A percentile compares a stretch with the other conserved stretches of the same genome.
Conservation (phyloP, 2,888 invertebrate species). For the Drosophila algonquin region DNA sequence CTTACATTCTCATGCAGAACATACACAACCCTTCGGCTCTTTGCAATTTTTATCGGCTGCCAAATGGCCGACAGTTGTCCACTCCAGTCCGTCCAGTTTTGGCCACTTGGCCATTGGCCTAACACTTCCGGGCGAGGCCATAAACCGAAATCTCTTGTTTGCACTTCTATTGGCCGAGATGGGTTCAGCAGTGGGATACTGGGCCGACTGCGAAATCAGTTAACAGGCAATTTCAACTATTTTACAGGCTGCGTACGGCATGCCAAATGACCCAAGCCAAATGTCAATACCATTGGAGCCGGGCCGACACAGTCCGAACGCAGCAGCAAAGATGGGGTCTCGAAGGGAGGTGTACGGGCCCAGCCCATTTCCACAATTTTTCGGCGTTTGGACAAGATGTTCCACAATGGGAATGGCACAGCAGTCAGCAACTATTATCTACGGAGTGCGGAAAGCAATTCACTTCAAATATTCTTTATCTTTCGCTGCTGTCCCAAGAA, state of each 20-base stretch:
- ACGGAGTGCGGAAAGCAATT: background rate
- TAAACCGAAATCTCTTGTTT: slow-evolving; percentile 56
- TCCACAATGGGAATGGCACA: background rate
- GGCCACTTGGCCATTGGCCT: slow-evolving; percentile 54
- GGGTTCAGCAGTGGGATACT: slow-evolving; percentile 5
- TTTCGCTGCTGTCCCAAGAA: slow-evolving; percentile 3
- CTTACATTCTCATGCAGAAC: slow-evolving; percentile 7
- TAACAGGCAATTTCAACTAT: slow-evolving; percentile 77
- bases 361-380: background rate
- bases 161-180: slow-evolving; percentile 48
- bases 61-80: slow-evolving; percentile 70
- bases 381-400: background rate
- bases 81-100: slow-evolving; percentile 19
- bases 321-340: background rate
- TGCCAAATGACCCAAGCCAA: slow-evolving; percentile 74
- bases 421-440: background rate
- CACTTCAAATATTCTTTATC: background rate
- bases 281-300: slow-evolving; percentile 72
- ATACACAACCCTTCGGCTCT: slow-evolving; percentile 39
- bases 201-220: slow-evolving; percentile 63
- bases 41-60: slow-evolving; percentile 72
- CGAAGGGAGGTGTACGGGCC: background rate
- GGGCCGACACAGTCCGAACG: slow-evolving; percentile 8
- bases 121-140: slow-evolving; percentile 58
- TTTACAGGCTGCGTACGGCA: slow-evolving; percentile 66